Evolutionary conservation across 2,888 invertebrate species (phyloP), one percentile per base, ranked within the genome.

Genomic region (Cephus rjabovi): DNA sequence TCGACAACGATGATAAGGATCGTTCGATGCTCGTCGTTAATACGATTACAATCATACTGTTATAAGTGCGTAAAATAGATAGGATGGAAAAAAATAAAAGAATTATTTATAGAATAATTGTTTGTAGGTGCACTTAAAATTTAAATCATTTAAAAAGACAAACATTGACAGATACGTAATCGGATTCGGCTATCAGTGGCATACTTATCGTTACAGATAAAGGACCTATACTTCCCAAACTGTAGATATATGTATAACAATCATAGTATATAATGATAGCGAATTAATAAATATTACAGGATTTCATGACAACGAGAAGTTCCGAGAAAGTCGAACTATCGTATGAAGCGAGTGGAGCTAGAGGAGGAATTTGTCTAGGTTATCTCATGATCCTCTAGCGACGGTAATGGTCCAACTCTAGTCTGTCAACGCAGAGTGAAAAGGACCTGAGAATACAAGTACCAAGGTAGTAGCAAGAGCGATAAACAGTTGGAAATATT

Each of bases 1-100:
- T 73, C 76, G 74, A 79, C 76, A 74, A 80, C 76, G 75, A 77
- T 15, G 77, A 76, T 56, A 56, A 23, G 56, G 56, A 56, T 56
- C 9, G 2, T 6, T 9, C 23, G 23, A 56, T 23, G 68, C 77
- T 80, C 77, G 73, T 80, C 35, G 75, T 77, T 79, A 71, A 76
- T 77, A 80, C 74, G 79, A 76, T 75, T 56, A 23, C 2, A 56
- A 23, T 23, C 23, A 6, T 2, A 9, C 56, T 56, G 6, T 56
- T 56, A 23, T 9, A 56, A 56, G 23, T 9, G 23, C 6, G 23
- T 56, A 9, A 56, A 56, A 23, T 2, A 56, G 56, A 56, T 56
- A 9, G 2, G 2, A 56, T 2, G 23, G 23, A 23, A 56, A 31
- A 30, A 2, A 23, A 23, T 56, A 9, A 23, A 23, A 56, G 56